Percentiles rank a stretch among this genome's conserved stretches.
phyloP scores from a whole-genome alignment of 2,888 invertebrate species.

The Sinohyriopsis cumingii region DNA sequence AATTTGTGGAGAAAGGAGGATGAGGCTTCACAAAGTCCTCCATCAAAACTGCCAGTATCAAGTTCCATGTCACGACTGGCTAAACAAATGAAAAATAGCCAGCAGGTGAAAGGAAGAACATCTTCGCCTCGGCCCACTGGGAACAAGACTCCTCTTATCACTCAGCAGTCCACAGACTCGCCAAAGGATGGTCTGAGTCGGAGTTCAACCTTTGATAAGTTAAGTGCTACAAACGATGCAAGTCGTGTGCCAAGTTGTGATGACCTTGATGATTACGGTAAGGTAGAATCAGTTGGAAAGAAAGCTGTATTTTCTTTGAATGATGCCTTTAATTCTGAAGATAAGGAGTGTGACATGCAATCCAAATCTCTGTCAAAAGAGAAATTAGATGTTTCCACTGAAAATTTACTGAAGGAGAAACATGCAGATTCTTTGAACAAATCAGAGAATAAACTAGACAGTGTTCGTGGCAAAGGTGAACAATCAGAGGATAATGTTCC shows the following conservation, averaged over 20 bases:
- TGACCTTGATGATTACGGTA: conserved; percentile 9
- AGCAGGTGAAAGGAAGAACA: conserved; percentile 14
- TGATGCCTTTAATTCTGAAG: too few relatives aligned
- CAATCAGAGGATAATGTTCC: conserved; percentile 10
- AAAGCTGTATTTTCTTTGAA: too few relatives aligned
- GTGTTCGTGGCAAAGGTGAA: not conserved
- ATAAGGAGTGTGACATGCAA: too few relatives aligned
- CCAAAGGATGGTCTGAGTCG: conserved; percentile 52
- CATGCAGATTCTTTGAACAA: conserved; percentile 22
- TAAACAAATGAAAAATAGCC: too few relatives aligned
- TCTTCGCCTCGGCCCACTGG: conserved; percentile 20
- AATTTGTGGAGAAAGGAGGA: conserved; percentile 84
- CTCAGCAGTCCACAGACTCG: conserved; percentile 20
- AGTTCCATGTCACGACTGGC: conserved; percentile 11
- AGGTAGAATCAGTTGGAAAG: conserved; percentile 3
- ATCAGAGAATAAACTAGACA: conserved; percentile 23
- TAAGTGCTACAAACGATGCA: conserved; percentile 46
- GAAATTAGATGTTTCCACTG: too few relatives aligned
- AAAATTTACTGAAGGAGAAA: conserved; percentile 10
- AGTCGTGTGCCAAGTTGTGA: conserved; percentile 42
- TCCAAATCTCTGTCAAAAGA: too few relatives aligned
- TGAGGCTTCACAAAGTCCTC: conserved; percentile 25
- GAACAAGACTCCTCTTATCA: conserved; percentile 32
- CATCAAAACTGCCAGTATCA: conserved; percentile 48
- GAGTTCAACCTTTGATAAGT: conserved; percentile 71